Evolutionary conservation across 1,140 invertebrate genomes (phyloP), one percentile per base, ranked within the genome.

Genomic region (Bactericera cockerelli): DNA sequence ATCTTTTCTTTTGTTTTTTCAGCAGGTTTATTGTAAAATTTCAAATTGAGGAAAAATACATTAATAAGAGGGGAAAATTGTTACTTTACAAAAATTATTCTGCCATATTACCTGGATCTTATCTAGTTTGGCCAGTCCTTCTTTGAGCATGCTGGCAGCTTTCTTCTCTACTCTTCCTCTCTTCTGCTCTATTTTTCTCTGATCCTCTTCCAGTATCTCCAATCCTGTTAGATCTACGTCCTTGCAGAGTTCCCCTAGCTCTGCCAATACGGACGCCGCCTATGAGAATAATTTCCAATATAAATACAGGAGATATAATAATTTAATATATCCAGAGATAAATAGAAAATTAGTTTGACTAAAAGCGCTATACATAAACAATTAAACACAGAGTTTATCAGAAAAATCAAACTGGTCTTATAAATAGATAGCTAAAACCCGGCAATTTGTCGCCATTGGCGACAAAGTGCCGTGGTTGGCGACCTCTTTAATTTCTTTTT

Each of bases 151-250:
- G 61, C 76, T 75, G 61, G 78, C 78, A 1, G 83, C 82, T 65
- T 84, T 76, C 66, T 78, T 76, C 66, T 85, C 78, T 31, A 87
- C 78, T 61, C 81, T 79, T 60, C 76, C 75, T 63, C 80, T 75
- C 33, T 83, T 81, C 63, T 77, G 71, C 65, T 81, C 78, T 58
- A 85, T 77, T 67, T 80, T 76, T 58, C 79, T 73, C 49, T 84
- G 73, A 67, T 87, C 84, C 59, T 78, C 72, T 57, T 83, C 80
- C 38, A 87, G 76, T 16, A 84, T 75, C 66, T 86, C 81, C 56
- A 87, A 70, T 24, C 81, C 82, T 63, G 74, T 75, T 56, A 87
- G 70, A 71, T 86, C 83, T 22, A 79, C 74, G 67, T 84, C 82
- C 63, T 76, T 74, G 69, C 78, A 79, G 56, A 85, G 66, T 68